These are phyloP conservation scores for Embiotoca jacksoni DNA, from an alignment of 2,113 vertebrate genomes.

Conservation along the genomic window DNA sequence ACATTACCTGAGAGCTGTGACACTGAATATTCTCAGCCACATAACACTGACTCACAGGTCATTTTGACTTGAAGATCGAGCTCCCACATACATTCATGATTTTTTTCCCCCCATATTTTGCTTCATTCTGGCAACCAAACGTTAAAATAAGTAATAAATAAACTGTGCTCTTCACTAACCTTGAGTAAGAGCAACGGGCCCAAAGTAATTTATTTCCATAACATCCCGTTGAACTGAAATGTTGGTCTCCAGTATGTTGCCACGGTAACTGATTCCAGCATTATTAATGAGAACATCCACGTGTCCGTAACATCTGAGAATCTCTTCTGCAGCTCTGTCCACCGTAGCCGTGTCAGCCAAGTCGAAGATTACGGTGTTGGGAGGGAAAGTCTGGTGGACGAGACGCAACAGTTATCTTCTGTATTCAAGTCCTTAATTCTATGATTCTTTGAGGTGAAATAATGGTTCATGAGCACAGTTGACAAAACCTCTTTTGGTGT, in stretches of 20 bases:
- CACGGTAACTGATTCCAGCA: conserved; percentile 95
- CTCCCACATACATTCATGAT: no score
- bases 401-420: neutral
- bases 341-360: conserved; percentile 84
- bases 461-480: neutral
- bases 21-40: no score
- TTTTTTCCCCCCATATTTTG: neutral
- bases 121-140: conserved; percentile 6
- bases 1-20: no score
- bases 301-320: conserved; percentile 86
- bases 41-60: neutral
- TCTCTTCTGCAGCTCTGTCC: conserved; percentile 85
- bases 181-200: conserved; percentile 94
- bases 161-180: conserved; percentile 74
- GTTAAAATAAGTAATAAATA: neutral
- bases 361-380: conserved; percentile 89
- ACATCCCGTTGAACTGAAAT: conserved; percentile 91
- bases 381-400: conserved; percentile 82
- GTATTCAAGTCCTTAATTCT: neutral
- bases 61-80: neutral
- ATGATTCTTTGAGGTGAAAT: neutral
- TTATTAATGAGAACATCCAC: conserved; percentile 97
- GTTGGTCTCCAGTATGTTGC: conserved; percentile 88
- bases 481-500: neutral
- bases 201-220: conserved; percentile 98